Base-by-base conservation (phyloP, 2,797 vertebrate genomes). In the Kryptopterus vitreolus region DNA sequence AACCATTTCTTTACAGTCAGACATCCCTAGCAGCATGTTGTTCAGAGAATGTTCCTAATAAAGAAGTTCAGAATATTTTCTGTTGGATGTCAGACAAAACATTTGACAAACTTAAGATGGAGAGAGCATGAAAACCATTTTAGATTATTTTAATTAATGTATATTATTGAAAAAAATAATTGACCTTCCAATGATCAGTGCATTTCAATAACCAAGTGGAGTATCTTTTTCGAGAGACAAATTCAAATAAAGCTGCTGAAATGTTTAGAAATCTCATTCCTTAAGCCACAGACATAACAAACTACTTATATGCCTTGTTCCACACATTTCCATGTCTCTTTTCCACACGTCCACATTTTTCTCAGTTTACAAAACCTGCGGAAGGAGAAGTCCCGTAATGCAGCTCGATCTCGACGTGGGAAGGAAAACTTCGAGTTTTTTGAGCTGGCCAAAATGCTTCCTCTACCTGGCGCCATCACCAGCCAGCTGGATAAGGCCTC, bases 401-500 rank as follows among this genome's bases (percentile, higher is more conserved):
- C 96, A 0, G 96, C 96, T n/a, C 95, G 95, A 71, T 96, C 95
- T 4, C 92, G 96, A 9, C 92, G 96, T 16, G 96, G 96, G 24
- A 96, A 97, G 86, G 96, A 97, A 87, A 97, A 96, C 86, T 96
- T 96, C 12, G 96, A 97, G 93, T 97, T 96, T 89, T 96, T 96
- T 1, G 96, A 97, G 89, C 86, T 97, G 91, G 95, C 96, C 66
- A 96, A 96, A 91, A 94, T 96, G 93, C 88, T 97, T 81, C 96
- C 96, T 5, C 88, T 97, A 76, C 96, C 96, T 0, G 95, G 96
- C 0, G 95, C 96, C 87, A 97, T 97, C 89, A 96, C 95, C 61
- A 96, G 96, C 90, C 96, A 96, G 90, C 92, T 97, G 89, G 96
- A 97, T 91, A 97, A 97, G 87, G 96, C 96, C 77, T 96, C 96